These are phyloP conservation scores for Suillia variegata DNA, from an alignment of 2,888 invertebrate genomes.

Conservation along the genomic window DNA sequence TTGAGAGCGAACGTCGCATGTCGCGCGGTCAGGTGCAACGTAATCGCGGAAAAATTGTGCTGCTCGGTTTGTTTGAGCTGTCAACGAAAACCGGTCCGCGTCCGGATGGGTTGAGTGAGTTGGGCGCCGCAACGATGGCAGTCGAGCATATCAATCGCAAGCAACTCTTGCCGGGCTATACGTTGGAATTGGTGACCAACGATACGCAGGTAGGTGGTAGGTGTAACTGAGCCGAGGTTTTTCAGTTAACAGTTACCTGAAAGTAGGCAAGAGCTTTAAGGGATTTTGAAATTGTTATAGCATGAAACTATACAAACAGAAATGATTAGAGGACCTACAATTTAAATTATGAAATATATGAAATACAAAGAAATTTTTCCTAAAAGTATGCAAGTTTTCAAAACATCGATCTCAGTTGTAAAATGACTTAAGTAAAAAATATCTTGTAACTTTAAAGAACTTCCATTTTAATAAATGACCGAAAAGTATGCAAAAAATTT, in stretches of 20 bases:
- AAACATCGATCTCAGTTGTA: too few species aligned
- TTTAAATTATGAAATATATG: too few species aligned
- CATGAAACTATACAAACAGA: too few species aligned
- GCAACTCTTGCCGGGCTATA: slow-evolving; percentile 72
- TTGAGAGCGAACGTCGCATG: slow-evolving; percentile 57
- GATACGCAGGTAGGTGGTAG: slow-evolving; percentile 77
- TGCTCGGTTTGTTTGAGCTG: slow-evolving; percentile 82
- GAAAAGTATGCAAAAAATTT: too few species aligned
- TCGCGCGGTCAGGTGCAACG: slow-evolving; percentile 44
- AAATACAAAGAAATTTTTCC: too few species aligned
- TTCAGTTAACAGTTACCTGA: not conserved
- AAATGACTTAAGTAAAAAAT: too few species aligned
- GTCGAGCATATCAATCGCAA: slow-evolving; percentile 78
- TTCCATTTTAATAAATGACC: too few species aligned
- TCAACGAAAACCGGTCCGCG: slow-evolving; percentile 69
- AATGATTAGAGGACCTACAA: too few species aligned
- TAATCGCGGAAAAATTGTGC: slow-evolving; percentile 65
- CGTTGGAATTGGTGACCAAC: slow-evolving; percentile 77
- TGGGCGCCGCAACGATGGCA: slow-evolving; percentile 79
- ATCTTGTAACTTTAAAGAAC: too few species aligned
- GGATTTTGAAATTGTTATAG: too few species aligned
- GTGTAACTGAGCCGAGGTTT: slow-evolving; percentile 1
- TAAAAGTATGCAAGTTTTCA: too few species aligned
- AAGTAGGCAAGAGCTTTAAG: not conserved
- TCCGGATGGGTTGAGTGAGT: slow-evolving; percentile 74